Evolutionary conservation across 2,888 invertebrate species (phyloP).

Genomic region (Drosophila nigricruria): DNA sequence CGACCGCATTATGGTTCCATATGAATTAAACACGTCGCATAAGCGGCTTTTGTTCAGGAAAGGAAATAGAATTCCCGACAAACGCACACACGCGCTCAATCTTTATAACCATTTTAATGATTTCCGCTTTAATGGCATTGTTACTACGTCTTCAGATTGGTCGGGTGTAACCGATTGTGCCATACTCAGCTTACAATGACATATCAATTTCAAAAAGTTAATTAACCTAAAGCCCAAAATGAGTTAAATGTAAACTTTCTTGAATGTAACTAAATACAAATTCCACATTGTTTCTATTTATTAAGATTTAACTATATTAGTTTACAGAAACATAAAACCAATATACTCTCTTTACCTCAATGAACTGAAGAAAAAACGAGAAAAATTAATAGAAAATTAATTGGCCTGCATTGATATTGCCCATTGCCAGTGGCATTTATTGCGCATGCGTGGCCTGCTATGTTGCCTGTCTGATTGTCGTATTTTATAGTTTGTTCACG

Average conservation of each 20-base stretch:
- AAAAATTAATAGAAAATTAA: conserved; percentile 71
- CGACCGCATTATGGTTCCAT: conserved; percentile 24
- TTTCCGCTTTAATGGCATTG: conserved; percentile 75
- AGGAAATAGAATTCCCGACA: conserved; percentile 70
- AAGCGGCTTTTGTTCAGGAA: conserved; percentile 76
- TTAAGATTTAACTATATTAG: not conserved
- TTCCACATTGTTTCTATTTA: not conserved
- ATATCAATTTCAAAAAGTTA: not conserved
- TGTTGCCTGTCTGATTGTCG: conserved; percentile 31
- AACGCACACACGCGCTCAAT: conserved; percentile 34
- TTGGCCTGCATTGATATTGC: conserved; percentile 58
- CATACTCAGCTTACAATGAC: not conserved
- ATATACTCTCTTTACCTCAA: not conserved
- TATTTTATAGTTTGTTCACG: conserved; percentile 11
- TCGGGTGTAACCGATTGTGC: not conserved
- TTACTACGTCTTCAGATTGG: conserved; percentile 41
- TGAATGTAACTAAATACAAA: not conserved
- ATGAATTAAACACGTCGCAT: conserved; percentile 36
- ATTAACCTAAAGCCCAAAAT: not conserved
- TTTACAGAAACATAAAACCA: not conserved
- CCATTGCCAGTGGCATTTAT: conserved; percentile 60
- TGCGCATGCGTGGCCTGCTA: conserved; percentile 61
- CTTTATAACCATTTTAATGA: conserved; percentile 71
- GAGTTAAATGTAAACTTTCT: not conserved
- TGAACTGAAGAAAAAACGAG: conserved; percentile 22